A percentile compares a stretch with the other conserved stretches of the same genome.
phyloP scores from a whole-genome alignment of 2,113 vertebrate genomes.

The Anarhynchus alexandrinus region DNA sequence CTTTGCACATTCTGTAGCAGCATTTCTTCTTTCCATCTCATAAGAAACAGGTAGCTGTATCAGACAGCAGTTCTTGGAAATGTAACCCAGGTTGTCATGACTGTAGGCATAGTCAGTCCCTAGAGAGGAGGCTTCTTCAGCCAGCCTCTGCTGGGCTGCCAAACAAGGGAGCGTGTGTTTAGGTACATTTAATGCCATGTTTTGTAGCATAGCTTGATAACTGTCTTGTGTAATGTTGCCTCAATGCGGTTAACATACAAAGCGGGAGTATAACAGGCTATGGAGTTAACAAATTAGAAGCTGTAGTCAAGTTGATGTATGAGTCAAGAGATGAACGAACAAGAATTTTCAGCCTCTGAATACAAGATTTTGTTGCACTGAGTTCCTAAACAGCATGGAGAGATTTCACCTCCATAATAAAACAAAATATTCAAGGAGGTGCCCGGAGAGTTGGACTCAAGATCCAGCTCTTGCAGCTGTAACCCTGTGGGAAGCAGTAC shows the following conservation, averaged over 20 bases:
- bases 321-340: background rate
- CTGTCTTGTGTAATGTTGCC: background rate
- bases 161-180: accelerated
- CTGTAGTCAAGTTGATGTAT: background rate
- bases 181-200: background rate
- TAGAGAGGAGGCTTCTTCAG: background rate
- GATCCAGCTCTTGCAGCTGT: background rate
- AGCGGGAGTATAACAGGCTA: background rate
- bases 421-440: background rate
- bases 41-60: background rate
- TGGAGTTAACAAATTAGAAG: background rate
- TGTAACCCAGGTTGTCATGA: background rate
- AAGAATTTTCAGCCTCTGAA: background rate
- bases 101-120: background rate
- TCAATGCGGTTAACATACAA: background rate
- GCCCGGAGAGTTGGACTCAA: background rate
- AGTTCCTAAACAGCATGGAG: background rate
- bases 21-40: background rate
- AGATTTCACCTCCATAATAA: background rate
- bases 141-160: background rate
- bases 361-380: background rate
- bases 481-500: background rate
- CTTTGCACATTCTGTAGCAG: background rate
- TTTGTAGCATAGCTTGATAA: background rate
- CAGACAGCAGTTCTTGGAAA: background rate